Conservation (phyloP, 2,888 invertebrate species). For the Pomacea canaliculata region DNA sequence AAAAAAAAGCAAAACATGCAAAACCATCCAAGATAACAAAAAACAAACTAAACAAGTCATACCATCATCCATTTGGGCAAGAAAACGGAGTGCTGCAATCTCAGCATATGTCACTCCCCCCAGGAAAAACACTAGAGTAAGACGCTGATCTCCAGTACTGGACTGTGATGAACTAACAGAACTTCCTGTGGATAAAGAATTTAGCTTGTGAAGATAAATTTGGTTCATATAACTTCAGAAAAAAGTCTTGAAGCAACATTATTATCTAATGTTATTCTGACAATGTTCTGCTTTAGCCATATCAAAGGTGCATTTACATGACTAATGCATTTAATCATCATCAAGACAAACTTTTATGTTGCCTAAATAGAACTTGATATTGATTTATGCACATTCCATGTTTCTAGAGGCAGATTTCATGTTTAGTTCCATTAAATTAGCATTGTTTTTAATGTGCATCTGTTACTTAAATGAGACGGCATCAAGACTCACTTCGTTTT, state of each 20-base stretch:
- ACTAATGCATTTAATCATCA: no score
- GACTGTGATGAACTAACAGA: slow-evolving; percentile 70
- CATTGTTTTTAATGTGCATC: no score
- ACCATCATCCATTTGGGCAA: slow-evolving; percentile 75
- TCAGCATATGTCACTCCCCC: slow-evolving; percentile 98
- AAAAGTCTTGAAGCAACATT: no score
- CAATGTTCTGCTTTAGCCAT: no score
- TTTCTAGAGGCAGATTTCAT: no score
- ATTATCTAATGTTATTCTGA: no score
- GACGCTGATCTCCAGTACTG: slow-evolving; percentile 70
- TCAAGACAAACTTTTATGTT: no score
- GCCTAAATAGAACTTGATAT: no score
- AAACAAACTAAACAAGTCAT: slow-evolving; percentile 30
- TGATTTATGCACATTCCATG: no score
- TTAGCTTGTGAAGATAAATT: background rate
- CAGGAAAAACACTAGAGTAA: slow-evolving; percentile 92
- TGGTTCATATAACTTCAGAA: background rate
- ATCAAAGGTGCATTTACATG: no score
- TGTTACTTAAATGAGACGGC: no score
- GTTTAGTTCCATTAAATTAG: no score
- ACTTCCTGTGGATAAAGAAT: slow-evolving; percentile 53
- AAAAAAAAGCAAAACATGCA: background rate
- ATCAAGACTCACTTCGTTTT: slow-evolving; percentile 64
- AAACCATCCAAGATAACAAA: background rate
- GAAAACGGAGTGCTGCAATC: slow-evolving; percentile 76